Percentiles rank a stretch among this genome's conserved stretches.
Conservation (phyloP, 92 coral and sea anemone species). For the Heteractis magnifica region DNA sequence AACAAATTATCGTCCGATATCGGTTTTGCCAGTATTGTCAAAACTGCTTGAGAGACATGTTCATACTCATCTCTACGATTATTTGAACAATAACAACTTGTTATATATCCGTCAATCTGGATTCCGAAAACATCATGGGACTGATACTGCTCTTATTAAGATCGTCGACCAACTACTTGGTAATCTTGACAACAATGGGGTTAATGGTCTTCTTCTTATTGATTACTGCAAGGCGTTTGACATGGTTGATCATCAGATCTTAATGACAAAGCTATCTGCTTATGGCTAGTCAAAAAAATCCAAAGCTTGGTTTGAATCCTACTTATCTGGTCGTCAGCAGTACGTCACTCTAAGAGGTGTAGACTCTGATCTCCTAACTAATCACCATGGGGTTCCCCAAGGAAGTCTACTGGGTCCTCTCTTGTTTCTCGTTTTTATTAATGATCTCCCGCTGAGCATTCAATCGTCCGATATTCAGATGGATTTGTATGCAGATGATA, state of each 20-base stretch:
- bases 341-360: not conserved
- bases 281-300: not conserved
- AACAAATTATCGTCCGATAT: constrained; percentile 39
- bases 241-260: constrained; percentile 1
- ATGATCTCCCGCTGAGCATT: not conserved
- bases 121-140: not conserved
- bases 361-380: not conserved
- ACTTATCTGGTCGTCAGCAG: not conserved
- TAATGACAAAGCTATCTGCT: not conserved
- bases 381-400: not conserved
- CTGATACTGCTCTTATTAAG: not conserved
- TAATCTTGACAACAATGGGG: constrained; percentile 28
- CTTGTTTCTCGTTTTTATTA: not conserved
- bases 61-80: constrained; percentile 23
- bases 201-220: constrained; percentile 22
- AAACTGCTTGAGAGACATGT: constrained; percentile 42
- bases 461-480: not conserved
- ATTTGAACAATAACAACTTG: constrained; percentile 27
- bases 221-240: constrained; percentile 37
- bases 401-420: not conserved
- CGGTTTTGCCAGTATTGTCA: constrained; percentile 36
- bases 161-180: constrained; percentile 22
- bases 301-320: not conserved
- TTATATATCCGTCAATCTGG: constrained; percentile 33
- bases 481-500: not conserved